These are phyloP conservation scores for Apodemus sylvaticus DNA, from an alignment of 2,113 vertebrate species.

Conservation along the genomic window DNA sequence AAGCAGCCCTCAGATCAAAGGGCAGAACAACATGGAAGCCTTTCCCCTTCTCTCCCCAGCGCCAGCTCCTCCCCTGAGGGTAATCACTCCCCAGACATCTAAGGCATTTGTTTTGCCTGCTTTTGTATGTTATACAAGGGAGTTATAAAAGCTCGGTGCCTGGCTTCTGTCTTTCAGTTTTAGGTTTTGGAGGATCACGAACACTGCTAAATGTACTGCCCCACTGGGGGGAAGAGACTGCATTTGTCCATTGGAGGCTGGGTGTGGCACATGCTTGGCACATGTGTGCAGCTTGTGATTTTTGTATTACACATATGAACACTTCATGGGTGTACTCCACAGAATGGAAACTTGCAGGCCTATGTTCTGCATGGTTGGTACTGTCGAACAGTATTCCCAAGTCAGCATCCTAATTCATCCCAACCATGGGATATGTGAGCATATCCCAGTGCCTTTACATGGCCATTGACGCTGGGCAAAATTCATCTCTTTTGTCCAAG, in stretches of 20 bases:
- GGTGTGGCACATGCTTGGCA: neutral
- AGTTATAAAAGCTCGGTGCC: neutral
- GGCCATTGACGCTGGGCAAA: neutral
- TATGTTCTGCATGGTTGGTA: rapidly evolving
- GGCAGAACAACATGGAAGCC: neutral
- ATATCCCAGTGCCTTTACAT: neutral
- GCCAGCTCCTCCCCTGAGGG: neutral
- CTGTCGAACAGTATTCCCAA: neutral
- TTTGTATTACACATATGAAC: neutral
- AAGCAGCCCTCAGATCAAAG: neutral
- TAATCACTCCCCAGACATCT: neutral
- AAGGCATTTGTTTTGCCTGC: neutral
- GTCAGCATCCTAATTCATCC: neutral
- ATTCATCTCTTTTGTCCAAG: neutral
- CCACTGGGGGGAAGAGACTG: too few species aligned
- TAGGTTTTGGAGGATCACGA: too few species aligned
- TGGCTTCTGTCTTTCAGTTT: neutral
- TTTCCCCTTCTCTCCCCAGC: rapidly evolving
- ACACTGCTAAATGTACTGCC: rapidly evolving
- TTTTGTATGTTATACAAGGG: neutral
- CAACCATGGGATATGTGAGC: rapidly evolving
- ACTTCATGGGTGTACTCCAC: neutral
- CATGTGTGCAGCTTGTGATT: neutral
- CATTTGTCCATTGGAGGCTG: rapidly evolving
- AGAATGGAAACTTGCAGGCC: rapidly evolving